Evolutionary conservation across 2,113 vertebrate species (phyloP).

Genomic region (Parotia lawesii): DNA sequence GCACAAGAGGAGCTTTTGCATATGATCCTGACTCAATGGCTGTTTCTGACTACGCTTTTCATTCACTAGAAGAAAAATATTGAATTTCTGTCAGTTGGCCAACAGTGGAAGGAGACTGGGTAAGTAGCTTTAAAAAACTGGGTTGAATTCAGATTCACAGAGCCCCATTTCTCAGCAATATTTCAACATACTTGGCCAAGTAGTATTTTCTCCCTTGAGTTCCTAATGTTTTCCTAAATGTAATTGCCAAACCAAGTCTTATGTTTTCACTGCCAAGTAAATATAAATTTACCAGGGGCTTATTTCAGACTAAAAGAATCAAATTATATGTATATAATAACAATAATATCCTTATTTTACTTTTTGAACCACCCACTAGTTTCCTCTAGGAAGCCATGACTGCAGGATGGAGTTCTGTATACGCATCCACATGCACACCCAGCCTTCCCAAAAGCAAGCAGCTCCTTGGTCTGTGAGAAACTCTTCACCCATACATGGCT

Average conservation of each 20-base stretch:
- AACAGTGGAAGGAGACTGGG: not conserved
- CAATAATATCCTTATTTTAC: constrained; percentile 10
- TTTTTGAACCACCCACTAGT: not conserved
- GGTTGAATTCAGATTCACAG: constrained; percentile 42
- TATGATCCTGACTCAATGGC: constrained; percentile 23
- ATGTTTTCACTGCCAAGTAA: constrained; percentile 28
- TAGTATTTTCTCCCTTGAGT: not conserved
- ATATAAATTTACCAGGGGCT: not conserved
- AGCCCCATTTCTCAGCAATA: constrained; percentile 22
- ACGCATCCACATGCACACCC: rapidly evolving
- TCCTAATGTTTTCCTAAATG: constrained; percentile 38
- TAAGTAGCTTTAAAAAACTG: constrained; percentile 32
- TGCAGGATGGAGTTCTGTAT: not conserved
- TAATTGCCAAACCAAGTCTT: constrained; percentile 55
- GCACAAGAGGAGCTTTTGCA: constrained; percentile 52
- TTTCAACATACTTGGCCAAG: not conserved
- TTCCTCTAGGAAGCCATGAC: not conserved
- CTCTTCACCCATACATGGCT: not conserved
- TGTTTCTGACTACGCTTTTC: constrained; percentile 54
- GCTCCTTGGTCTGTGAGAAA: not conserved
- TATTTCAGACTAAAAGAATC: constrained; percentile 36
- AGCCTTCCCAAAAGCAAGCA: not conserved
- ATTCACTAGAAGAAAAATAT: constrained; percentile 47
- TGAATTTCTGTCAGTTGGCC: constrained; percentile 46
- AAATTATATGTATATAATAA: constrained; percentile 2